Percentiles rank a stretch among this genome's conserved stretches.
These are phyloP conservation scores for Oreochromis niloticus DNA, from an alignment of 2,113 vertebrate species.

Conservation along the genomic window DNA sequence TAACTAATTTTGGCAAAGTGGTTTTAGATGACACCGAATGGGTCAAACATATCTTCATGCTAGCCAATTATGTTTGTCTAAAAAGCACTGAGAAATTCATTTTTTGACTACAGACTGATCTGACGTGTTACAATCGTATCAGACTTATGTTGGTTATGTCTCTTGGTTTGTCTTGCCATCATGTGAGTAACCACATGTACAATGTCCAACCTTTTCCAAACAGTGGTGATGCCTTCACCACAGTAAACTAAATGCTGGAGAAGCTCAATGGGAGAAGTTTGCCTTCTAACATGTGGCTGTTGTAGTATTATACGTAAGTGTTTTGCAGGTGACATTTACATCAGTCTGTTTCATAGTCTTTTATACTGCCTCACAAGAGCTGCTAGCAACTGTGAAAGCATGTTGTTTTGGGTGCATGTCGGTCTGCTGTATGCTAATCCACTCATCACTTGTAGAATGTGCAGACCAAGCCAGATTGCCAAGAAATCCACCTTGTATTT, in stretches of 20 bases:
- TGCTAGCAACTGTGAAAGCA: neutral
- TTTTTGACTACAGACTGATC: neutral
- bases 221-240: neutral
- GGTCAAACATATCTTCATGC: neutral
- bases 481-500: neutral
- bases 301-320: rapidly evolving
- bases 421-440: neutral
- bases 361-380: neutral
- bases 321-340: neutral
- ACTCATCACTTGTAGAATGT: neutral
- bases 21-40: neutral
- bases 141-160: neutral
- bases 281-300: neutral
- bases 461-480: neutral
- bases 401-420: neutral
- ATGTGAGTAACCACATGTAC: neutral
- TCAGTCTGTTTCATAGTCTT: neutral
- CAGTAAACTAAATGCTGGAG: neutral
- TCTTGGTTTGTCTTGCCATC: neutral
- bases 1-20: neutral
- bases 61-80: neutral
- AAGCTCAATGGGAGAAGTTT: neutral
- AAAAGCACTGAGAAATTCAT: neutral
- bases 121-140: neutral
- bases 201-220: neutral